Evolutionary conservation across 2,113 vertebrate genomes (phyloP).

Genomic region (Pao palembangensis): DNA sequence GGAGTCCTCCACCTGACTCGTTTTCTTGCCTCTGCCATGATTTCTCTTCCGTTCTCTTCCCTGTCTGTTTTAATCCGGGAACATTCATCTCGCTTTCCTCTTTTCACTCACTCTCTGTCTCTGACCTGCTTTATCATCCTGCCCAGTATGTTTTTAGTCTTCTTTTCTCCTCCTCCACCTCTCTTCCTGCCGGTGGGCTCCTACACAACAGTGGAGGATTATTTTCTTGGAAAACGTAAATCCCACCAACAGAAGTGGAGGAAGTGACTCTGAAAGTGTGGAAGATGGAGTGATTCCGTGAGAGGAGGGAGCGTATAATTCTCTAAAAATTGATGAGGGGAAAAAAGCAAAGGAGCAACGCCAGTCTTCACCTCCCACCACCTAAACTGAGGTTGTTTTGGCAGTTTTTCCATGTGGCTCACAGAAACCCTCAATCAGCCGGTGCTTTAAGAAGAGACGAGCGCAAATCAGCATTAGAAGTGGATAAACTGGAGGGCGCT

Average conservation of each 20-base stretch:
- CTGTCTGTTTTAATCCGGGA: not conserved
- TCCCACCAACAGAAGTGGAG: conserved; percentile 29
- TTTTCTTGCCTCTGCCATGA: conserved; percentile 21
- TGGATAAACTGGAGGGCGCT: not conserved
- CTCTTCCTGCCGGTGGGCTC: conserved; percentile 12
- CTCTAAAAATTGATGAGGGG: conserved; percentile 16
- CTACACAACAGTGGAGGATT: conserved; percentile 26
- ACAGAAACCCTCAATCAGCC: not conserved
- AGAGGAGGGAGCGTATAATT: conserved; percentile 17
- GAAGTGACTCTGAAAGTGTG: conserved; percentile 18
- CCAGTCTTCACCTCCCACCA: conserved; percentile 11
- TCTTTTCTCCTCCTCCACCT: conserved; percentile 13
- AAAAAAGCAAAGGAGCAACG: conserved; percentile 3
- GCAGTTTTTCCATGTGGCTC: not conserved
- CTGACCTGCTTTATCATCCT: not conserved
- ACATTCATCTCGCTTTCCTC: conserved; percentile 33
- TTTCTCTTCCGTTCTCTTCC: conserved; percentile 24
- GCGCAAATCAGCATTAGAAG: not conserved
- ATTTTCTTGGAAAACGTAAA: conserved; percentile 47
- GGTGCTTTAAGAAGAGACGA: not conserved
- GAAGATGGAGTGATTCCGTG: conserved; percentile 35
- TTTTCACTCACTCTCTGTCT: not conserved
- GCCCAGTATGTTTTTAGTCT: too few species aligned
- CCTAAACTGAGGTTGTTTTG: not conserved
- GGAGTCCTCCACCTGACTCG: conserved; percentile 19